A percentile compares a stretch with the other conserved stretches of the same genome.
These are phyloP conservation scores for Vulpes lagopus DNA, from an alignment of 2,113 vertebrate genomes.

Conservation along the genomic window DNA sequence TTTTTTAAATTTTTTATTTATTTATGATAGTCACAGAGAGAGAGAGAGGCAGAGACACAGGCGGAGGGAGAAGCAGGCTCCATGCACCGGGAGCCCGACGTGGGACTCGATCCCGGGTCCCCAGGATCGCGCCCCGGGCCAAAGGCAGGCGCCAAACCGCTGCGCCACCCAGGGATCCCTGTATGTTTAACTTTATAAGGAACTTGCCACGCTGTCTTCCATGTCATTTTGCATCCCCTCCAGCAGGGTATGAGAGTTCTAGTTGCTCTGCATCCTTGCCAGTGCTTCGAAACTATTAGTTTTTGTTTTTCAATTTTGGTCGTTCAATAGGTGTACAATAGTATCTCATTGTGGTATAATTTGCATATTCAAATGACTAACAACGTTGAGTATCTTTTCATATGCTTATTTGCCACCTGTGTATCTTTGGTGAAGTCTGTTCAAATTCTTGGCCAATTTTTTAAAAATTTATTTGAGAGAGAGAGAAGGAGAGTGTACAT, in stretches of 20 bases:
- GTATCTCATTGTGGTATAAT: not conserved
- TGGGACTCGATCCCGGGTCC: too few species aligned
- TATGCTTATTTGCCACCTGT: not conserved
- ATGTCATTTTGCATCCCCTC: not conserved
- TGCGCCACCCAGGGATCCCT: too few species aligned
- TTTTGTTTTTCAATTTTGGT: constrained; percentile 29
- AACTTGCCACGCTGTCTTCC: not conserved
- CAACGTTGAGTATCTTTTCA: not conserved
- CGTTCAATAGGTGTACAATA: not conserved
- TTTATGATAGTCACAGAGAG: too few species aligned
- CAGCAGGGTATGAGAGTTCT: not conserved
- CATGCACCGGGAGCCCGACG: too few species aligned
- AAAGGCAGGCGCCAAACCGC: too few species aligned
- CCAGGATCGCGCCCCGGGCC: too few species aligned
- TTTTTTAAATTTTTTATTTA: too few species aligned
- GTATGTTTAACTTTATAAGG: constrained; percentile 40
- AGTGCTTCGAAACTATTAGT: not conserved
- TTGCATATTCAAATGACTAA: not conserved
- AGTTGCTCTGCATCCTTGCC: not conserved
- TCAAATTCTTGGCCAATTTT: constrained; percentile 40
- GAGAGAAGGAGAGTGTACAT: not conserved
- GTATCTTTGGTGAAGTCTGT: not conserved
- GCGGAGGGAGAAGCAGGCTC: too few species aligned
- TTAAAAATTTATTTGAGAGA: not conserved
- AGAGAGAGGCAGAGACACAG: too few species aligned